These are phyloP conservation scores for Corythucha ciliata DNA, from an alignment of 2,888 invertebrate species.

Conservation along the genomic window DNA sequence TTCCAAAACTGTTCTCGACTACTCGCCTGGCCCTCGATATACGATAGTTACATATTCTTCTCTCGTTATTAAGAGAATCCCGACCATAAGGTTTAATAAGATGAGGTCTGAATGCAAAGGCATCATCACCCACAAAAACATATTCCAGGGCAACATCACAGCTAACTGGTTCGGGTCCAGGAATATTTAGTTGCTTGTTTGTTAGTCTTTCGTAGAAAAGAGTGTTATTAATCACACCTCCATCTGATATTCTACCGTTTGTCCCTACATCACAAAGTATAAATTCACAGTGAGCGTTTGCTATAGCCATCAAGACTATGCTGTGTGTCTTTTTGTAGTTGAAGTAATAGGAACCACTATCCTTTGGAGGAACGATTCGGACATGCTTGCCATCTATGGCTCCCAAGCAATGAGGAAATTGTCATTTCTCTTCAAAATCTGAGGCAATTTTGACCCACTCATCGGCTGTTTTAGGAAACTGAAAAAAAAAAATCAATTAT, in stretches of 20 bases:
- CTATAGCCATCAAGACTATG: conserved; percentile 1
- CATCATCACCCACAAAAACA: too few relatives aligned
- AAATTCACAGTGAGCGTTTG: conserved; percentile 4
- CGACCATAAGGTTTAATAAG: too few relatives aligned
- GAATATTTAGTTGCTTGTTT: conserved; percentile 1
- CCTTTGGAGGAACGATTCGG: conserved; percentile 1
- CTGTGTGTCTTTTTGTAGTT: conserved; percentile 4
- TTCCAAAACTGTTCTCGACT: conserved; percentile 16
- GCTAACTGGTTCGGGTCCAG: too few relatives aligned
- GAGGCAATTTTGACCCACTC: conserved; percentile 1
- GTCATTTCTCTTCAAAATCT: conserved; percentile 2
- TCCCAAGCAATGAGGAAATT: neutral
- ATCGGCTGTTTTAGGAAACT: neutral
- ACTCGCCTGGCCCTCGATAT: neutral
- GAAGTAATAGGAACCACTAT: neutral
- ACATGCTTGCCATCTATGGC: neutral
- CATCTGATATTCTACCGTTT: conserved; percentile 7
- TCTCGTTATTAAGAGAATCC: too few relatives aligned
- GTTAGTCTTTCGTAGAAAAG: neutral
- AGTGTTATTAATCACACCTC: conserved; percentile 5
- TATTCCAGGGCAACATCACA: too few relatives aligned
- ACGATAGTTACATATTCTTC: neutral
- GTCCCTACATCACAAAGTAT: neutral
- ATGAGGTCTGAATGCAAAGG: too few relatives aligned
- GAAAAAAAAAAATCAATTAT: conserved; percentile 2